Base-by-base conservation (phyloP, 2,113 vertebrate genomes). In the Delphinus delphis region DNA sequence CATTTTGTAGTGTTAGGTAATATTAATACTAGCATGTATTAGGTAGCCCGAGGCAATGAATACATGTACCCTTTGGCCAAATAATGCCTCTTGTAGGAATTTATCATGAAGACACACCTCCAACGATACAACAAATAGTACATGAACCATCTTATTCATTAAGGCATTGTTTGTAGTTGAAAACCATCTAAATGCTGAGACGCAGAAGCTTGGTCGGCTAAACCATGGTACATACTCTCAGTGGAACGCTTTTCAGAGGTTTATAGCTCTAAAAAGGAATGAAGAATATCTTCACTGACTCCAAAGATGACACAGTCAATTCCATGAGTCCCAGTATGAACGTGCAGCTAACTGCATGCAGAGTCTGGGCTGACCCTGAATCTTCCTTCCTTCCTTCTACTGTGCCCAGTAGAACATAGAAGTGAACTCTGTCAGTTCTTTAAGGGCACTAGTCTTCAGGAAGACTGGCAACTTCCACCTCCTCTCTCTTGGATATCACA, bases 281-380 rank as follows among this genome's bases (percentile, higher is more conserved):
- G 5, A 9, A 26, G 17, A 12, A 4, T 17, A 6, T 23, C 14
- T 2, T 44, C 26, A 1, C 1, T 8, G 70, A 36, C 33, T 77
- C 17, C 38, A 8, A 10, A 76, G 81, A 11, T 2, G 15, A 36
- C 0, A 1, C 60, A 83, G 0, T 6, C 4, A 0, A 8, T 31
- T 36, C 8, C 33, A 5, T 62, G 11, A 11, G 1, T 23, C 31
- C 18, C 10, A 2, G 25, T 13, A 2, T 15, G 44, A 36, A 25
- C 0, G 0, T 6, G 2, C 31, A 12, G 84, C 41, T 44, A 8
- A 18, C 31, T 38, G 6, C 62, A 18, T 28, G 13, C 31, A 26
- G 33, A 53, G 15, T 36, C 21, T 28, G 17, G n/a, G 55, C 23
- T 31, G 23, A n/a, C 36, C 21, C 23, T 44, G 55, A 12, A 33